Evolutionary conservation across 2,113 vertebrate species (phyloP).

Genomic region (Larimichthys polyactis): DNA sequence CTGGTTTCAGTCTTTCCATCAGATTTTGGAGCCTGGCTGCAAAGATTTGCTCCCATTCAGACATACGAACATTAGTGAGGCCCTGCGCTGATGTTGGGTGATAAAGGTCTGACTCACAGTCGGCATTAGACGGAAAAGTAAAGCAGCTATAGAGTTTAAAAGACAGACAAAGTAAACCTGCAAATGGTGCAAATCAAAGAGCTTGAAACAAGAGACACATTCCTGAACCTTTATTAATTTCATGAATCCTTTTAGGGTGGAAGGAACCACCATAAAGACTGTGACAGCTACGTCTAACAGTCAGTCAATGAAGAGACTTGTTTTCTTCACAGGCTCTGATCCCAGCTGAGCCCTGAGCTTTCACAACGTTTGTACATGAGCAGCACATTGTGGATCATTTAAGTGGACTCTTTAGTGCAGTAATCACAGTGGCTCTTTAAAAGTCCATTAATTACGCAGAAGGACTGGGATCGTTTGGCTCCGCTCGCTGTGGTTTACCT

Average conservation of each 20-base stretch:
- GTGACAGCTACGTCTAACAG: background rate
- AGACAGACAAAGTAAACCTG: background rate
- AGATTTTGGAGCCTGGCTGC: background rate
- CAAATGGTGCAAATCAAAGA: background rate
- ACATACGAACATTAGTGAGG: background rate
- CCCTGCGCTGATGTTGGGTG: background rate
- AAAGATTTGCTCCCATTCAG: background rate
- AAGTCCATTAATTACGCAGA: constrained; percentile 2
- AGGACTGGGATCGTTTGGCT: constrained; percentile 1
- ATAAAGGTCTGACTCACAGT: no score
- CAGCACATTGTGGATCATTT: background rate
- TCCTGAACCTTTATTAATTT: background rate
- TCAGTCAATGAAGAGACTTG: background rate
- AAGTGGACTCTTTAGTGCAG: background rate
- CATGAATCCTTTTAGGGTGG: no score
- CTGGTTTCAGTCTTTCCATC: background rate
- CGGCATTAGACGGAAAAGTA: no score
- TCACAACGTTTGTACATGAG: background rate
- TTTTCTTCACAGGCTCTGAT: no score
- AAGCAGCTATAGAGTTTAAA: no score
- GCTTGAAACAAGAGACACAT: background rate
- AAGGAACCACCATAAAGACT: background rate
- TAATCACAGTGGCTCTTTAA: background rate
- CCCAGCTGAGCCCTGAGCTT: background rate
- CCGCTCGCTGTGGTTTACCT: background rate